These are phyloP conservation scores for Eremophila alpestris DNA, from an alignment of 2,797 vertebrate species.

Conservation along the genomic window DNA sequence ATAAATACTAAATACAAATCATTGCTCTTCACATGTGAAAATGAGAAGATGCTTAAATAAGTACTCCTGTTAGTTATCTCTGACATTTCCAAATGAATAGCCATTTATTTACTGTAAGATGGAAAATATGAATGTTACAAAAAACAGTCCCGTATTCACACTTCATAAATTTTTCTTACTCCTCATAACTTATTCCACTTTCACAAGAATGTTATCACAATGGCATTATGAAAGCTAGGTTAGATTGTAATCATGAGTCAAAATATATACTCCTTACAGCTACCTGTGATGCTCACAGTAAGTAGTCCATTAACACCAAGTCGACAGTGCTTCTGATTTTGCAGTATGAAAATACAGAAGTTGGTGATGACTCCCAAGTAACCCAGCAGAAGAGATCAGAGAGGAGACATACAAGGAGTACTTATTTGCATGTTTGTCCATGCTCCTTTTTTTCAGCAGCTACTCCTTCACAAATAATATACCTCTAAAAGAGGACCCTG, in stretches of 20 bases:
- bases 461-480: neutral
- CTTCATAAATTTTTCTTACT: slow-evolving; percentile 23
- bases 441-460: neutral
- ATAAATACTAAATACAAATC: slow-evolving; percentile 36
- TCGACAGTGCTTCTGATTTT: neutral
- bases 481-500: neutral
- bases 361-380: neutral
- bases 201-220: neutral
- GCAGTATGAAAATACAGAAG: neutral
- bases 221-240: neutral
- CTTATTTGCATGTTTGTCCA: neutral
- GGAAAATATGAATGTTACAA: neutral
- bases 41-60: neutral
- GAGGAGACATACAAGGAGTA: accelerated
- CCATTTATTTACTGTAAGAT: neutral
- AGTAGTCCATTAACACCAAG: neutral
- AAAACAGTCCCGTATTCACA: neutral
- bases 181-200: neutral
- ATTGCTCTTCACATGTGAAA: neutral
- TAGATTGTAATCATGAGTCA: neutral
- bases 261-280: neutral
- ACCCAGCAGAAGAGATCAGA: neutral
- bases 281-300: neutral
- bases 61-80: neutral
- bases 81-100: slow-evolving; percentile 16